Evolutionary conservation across 1,140 invertebrate species (phyloP).

Genomic region (Zaprionus gabonicus): DNA sequence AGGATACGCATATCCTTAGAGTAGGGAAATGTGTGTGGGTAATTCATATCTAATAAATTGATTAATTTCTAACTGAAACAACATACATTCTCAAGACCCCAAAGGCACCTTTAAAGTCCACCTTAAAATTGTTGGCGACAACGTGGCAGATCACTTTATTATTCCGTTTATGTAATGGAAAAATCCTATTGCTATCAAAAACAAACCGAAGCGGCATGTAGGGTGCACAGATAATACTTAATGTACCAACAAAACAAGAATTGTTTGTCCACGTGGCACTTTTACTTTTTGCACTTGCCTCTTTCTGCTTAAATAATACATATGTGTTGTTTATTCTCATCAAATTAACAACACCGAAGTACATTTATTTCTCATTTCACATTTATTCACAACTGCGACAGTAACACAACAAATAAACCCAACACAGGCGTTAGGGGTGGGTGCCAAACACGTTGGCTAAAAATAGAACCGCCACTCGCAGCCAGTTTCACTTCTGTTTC

Average conservation of each 20-base stretch:
- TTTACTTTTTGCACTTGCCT: background rate
- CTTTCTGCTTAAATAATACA: too few relatives aligned
- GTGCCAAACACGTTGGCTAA: conserved; percentile 45
- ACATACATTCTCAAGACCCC: background rate
- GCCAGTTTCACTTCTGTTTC: conserved; percentile 30
- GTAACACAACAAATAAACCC: conserved; percentile 3
- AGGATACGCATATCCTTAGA: background rate
- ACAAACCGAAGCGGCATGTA: background rate
- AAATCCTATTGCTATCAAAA: background rate
- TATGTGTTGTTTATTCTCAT: background rate
- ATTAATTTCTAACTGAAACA: background rate
- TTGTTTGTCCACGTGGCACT: conserved; percentile 1
- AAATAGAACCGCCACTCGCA: conserved; percentile 48
- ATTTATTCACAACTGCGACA: conserved; percentile 13
- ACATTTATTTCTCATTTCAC: conserved; percentile 14
- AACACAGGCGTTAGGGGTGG: conserved; percentile 4
- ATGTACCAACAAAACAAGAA: background rate
- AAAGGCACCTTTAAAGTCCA: background rate
- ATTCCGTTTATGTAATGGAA: background rate
- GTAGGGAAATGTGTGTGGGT: background rate
- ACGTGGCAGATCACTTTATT: conserved; percentile 23
- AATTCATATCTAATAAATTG: background rate
- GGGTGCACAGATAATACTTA: background rate
- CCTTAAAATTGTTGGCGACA: background rate
- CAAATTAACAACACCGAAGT: background rate